A percentile compares a stretch with the other conserved stretches of the same genome.
phyloP scores from a whole-genome alignment of 2,888 invertebrate genomes.

The Thyatira batis region DNA sequence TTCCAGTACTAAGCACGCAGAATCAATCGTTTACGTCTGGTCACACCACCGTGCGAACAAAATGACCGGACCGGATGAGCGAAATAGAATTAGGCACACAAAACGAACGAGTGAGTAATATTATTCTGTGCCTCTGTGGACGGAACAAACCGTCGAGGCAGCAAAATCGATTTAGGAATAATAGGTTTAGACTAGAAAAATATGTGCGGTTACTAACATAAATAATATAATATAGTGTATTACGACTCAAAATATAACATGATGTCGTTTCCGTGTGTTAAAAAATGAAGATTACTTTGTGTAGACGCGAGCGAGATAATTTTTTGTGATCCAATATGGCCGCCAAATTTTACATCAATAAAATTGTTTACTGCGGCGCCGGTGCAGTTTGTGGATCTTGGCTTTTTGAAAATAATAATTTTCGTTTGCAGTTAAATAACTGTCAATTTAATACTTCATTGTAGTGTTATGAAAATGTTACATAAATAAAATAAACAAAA shows the following conservation, averaged over 20 bases:
- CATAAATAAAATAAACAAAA: background rate
- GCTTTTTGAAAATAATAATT: background rate
- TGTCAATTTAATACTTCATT: background rate
- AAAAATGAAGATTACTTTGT: slow-evolving; percentile 21
- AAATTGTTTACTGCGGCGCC: slow-evolving; percentile 48
- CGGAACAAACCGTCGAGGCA: no score
- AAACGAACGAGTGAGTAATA: no score
- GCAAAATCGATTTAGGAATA: background rate
- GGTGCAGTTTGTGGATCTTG: background rate
- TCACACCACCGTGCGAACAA: no score
- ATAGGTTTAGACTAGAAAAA: background rate
- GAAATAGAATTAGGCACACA: no score
- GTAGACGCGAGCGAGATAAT: slow-evolving; percentile 27
- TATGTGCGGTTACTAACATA: slow-evolving; percentile 4
- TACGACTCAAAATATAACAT: background rate
- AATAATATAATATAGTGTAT: background rate
- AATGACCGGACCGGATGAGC: no score
- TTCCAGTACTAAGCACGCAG: no score
- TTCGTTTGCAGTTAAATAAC: background rate
- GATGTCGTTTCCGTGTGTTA: slow-evolving; percentile 19
- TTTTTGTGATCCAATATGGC: slow-evolving; percentile 57
- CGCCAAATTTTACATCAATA: slow-evolving; percentile 41
- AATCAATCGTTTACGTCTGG: no score
- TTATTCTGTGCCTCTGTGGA: no score
- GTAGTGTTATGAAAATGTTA: background rate